Evolutionary conservation across 1,140 invertebrate genomes (phyloP).

Genomic region (Drosophila melanogaster): Release_6_plus_ISO1_MT NT_033777.3:24980001-24980500

Average conservation of each 20-base stretch:
- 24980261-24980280: constrained; percentile 4
- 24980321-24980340: constrained; percentile 63
- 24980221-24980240: not conserved
- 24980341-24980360: constrained; percentile 59
- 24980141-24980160: not conserved
- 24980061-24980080: constrained; percentile 62
- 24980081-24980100: constrained; percentile 9
- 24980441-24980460: constrained; percentile 11
- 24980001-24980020: constrained; percentile 15
- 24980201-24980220: not conserved
- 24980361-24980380: constrained; percentile 53
- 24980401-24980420: constrained; percentile 65
- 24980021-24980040: constrained; percentile 2
- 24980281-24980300: constrained; percentile 16
- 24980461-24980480: not conserved
- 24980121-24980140: not conserved
- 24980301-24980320: constrained; percentile 27
- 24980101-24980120: too few species aligned
- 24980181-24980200: not conserved
- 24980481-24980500: constrained; percentile 17
- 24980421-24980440: constrained; percentile 43
- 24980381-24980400: constrained; percentile 65
- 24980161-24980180: not conserved
- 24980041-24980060: constrained; percentile 69
- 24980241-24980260: constrained; percentile 2